phyloP scores from a whole-genome alignment of 2,113 vertebrate species.

The Chaetura pelagica region DNA sequence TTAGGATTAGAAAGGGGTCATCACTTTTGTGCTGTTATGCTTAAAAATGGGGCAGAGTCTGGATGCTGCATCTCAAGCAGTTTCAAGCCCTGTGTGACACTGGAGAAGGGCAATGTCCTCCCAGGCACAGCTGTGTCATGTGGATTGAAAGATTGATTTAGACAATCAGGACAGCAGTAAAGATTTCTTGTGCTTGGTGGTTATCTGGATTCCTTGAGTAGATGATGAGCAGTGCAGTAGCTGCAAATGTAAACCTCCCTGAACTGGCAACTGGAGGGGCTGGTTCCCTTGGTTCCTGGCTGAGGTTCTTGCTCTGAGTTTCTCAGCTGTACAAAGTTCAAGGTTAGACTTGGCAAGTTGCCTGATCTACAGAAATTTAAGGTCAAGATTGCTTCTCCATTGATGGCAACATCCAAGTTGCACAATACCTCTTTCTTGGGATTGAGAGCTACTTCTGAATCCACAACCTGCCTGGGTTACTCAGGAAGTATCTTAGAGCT shows the following conservation, averaged over 20 bases:
- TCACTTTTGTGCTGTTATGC: neutral
- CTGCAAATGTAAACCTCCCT: neutral
- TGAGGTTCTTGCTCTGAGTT: neutral
- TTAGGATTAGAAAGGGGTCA: neutral
- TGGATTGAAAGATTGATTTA: neutral
- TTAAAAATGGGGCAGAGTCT: neutral
- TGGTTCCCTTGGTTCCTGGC: neutral
- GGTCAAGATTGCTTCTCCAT: neutral
- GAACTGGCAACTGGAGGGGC: neutral
- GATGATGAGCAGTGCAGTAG: neutral
- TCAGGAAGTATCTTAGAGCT: neutral
- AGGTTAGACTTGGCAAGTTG: neutral
- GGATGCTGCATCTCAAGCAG: neutral
- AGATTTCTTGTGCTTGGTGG: neutral
- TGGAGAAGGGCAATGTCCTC: neutral
- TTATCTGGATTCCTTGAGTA: neutral
- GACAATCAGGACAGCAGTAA: neutral
- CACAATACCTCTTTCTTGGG: neutral
- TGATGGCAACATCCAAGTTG: accelerated
- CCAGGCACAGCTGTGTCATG: neutral
- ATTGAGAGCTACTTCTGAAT: neutral
- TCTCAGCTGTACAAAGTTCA: neutral
- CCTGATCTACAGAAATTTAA: neutral
- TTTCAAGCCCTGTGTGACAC: neutral
- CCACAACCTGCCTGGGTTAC: neutral